These are phyloP conservation scores for Schizopygopsis pylzovi DNA, from an alignment of 2,797 vertebrate species.

Conservation along the genomic window DNA sequence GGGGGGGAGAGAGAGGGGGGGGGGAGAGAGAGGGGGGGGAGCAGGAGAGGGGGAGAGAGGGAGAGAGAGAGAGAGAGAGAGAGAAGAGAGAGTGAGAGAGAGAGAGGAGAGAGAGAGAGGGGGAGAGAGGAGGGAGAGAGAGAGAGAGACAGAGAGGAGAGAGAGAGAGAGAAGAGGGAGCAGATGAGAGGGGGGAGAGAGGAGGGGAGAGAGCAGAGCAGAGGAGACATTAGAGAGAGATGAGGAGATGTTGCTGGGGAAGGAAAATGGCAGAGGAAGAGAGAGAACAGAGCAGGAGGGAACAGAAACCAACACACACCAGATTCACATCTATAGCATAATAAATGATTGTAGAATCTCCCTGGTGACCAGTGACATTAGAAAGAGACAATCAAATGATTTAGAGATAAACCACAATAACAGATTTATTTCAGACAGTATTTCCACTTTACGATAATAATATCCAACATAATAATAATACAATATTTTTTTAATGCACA, in stretches of 20 bases:
- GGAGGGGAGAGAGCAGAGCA: too few relatives aligned
- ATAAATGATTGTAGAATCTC: slow-evolving; percentile 2
- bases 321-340: not conserved
- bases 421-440: not conserved
- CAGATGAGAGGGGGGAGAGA: too few relatives aligned
- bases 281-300: not conserved
- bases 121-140: too few relatives aligned
- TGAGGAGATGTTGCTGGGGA: not conserved
- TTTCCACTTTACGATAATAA: not conserved
- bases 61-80: too few relatives aligned
- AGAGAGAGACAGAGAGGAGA: too few relatives aligned
- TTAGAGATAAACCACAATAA: not conserved
- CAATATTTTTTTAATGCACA: not conserved
- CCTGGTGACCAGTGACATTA: not conserved
- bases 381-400: not conserved
- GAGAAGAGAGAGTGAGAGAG: too few relatives aligned
- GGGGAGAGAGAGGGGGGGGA: too few relatives aligned
- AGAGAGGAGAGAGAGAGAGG: not conserved
- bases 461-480: not conserved
- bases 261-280: not conserved
- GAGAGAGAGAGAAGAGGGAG: too few relatives aligned
- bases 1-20: too few relatives aligned
- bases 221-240: not conserved
- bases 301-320: not conserved
- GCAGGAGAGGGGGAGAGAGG: too few relatives aligned